Evolutionary conservation across 2,888 invertebrate species (phyloP).

Genomic region (Rotaria magnacalcarata): DNA sequence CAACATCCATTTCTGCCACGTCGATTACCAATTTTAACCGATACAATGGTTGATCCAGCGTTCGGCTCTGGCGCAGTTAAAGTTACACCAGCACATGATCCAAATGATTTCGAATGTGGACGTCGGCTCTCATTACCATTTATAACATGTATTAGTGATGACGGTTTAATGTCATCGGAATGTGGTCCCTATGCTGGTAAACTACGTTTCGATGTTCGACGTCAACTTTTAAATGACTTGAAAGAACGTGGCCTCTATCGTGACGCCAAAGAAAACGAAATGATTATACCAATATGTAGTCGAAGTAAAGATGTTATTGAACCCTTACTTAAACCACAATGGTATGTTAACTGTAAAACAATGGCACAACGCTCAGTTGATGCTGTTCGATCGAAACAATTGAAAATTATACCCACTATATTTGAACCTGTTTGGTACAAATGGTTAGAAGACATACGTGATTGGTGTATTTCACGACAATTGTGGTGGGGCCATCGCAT

Average conservation of each 20-base stretch:
- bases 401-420: constrained; percentile 82
- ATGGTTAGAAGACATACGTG: constrained; percentile 80
- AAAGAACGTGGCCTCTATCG: constrained; percentile 71
- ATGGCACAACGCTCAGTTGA: constrained; percentile 82
- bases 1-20: constrained; percentile 79
- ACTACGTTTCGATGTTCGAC: constrained; percentile 83
- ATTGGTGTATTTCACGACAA: constrained; percentile 96
- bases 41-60: constrained; percentile 85
- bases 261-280: constrained; percentile 80
- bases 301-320: constrained; percentile 95
- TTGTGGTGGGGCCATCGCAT: constrained; percentile 99
- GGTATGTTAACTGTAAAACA: constrained; percentile 81
- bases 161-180: constrained; percentile 75
- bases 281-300: constrained; percentile 87
- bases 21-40: constrained; percentile 78
- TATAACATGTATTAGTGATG: constrained; percentile 82
- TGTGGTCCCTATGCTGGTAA: constrained; percentile 77
- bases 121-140: constrained; percentile 79
- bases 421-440: constrained; percentile 88
- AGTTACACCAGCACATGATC: constrained; percentile 95
- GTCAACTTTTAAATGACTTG: constrained; percentile 72
- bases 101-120: constrained; percentile 90
- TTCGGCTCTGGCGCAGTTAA: constrained; percentile 99
- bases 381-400: constrained; percentile 72
- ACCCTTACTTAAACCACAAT: constrained; percentile 89